Percentiles rank a stretch among this genome's conserved stretches.
Conservation (phyloP, 2,888 invertebrate species). For the Isotomurus palustris region DNA sequence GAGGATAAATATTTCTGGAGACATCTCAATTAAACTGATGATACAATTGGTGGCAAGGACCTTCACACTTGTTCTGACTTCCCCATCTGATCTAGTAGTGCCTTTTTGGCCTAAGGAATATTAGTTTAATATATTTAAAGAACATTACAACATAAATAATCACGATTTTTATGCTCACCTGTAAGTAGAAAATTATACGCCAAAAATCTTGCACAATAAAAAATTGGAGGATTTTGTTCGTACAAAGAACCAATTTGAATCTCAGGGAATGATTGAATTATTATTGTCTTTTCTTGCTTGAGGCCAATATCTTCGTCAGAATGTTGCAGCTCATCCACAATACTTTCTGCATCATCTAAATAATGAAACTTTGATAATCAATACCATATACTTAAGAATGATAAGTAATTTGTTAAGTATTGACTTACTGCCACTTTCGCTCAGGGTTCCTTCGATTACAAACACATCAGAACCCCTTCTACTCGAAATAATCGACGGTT, state of each 20-base stretch:
- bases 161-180: constrained; percentile 48
- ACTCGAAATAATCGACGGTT: constrained; percentile 13
- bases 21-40: constrained; percentile 66
- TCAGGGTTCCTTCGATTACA: constrained; percentile 15
- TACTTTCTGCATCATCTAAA: constrained; percentile 16
- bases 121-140: background rate
- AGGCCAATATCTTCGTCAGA: constrained; percentile 48
- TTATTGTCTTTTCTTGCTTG: constrained; percentile 14
- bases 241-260: constrained; percentile 63
- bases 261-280: constrained; percentile 52
- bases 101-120: constrained; percentile 49
- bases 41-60: constrained; percentile 77
- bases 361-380: background rate
- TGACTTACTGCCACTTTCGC: constrained; percentile 20
- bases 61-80: constrained; percentile 83
- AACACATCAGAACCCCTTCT: constrained; percentile 40
- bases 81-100: constrained; percentile 65
- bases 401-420: background rate
- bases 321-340: constrained; percentile 47
- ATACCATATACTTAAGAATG: background rate
- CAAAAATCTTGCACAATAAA: constrained; percentile 68
- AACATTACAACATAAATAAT: background rate
- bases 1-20: constrained; percentile 67
- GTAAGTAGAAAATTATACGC: constrained; percentile 68
- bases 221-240: constrained; percentile 63